Conservation (phyloP, 1,140 invertebrate species). For the Adelges cooleyi region DNA sequence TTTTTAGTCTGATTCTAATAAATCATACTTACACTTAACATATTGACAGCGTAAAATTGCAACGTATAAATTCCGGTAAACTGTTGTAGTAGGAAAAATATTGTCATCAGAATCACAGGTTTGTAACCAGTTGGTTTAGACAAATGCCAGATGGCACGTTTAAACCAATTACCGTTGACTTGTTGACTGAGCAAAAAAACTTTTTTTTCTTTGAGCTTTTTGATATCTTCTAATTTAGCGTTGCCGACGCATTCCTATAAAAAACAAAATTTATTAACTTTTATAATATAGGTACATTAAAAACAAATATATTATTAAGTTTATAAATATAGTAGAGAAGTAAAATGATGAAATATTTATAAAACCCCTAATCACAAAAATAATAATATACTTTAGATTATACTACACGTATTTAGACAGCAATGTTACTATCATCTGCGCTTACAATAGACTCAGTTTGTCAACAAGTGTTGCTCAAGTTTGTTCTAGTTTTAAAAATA, state of each 20-base stretch:
- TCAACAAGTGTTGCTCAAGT: too few relatives aligned
- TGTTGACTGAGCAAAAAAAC: background rate
- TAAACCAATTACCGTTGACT: background rate
- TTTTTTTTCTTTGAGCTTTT: slow-evolving; percentile 31
- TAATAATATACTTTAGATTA: too few relatives aligned
- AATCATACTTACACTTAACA: slow-evolving; percentile 41
- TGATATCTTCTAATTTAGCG: slow-evolving; percentile 7
- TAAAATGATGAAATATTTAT: too few relatives aligned
- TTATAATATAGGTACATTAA: too few relatives aligned
- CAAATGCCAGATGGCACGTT: background rate
- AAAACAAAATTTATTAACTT: too few relatives aligned
- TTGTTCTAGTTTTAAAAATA: too few relatives aligned
- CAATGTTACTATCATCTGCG: too few relatives aligned
- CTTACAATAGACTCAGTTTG: too few relatives aligned
- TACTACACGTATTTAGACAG: too few relatives aligned
- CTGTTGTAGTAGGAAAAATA: slow-evolving; percentile 50
- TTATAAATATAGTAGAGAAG: too few relatives aligned
- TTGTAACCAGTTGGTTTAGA: slow-evolving; percentile 48
- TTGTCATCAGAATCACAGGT: slow-evolving; percentile 45
- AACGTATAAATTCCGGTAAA: slow-evolving; percentile 54
- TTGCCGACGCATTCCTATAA: background rate
- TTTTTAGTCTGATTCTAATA: background rate
- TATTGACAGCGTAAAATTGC: slow-evolving; percentile 56
- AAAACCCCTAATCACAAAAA: too few relatives aligned
- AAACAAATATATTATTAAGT: too few relatives aligned